A percentile compares a stretch with the other conserved stretches of the same genome.
Evolutionary conservation across 2,113 vertebrate genomes (phyloP).

Genomic region (Xenus cinereus): DNA sequence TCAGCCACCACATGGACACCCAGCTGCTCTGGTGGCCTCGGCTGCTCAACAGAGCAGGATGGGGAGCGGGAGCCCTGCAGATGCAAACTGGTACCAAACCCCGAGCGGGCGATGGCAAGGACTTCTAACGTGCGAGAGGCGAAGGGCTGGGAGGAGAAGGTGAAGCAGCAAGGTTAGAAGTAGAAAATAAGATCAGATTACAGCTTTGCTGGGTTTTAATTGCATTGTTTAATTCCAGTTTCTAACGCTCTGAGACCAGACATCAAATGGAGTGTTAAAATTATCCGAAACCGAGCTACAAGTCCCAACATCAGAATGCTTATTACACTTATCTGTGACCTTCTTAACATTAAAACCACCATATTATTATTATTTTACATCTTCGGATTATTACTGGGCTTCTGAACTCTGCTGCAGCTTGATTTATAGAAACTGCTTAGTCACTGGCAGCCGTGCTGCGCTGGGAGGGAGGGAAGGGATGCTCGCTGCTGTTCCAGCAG

Average conservation of each 20-base stretch:
- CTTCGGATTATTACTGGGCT: slow-evolving; percentile 31
- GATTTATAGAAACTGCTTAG: slow-evolving; percentile 67
- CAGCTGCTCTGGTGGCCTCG: background rate
- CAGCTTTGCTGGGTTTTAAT: slow-evolving; percentile 34
- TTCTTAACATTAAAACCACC: slow-evolving; percentile 9
- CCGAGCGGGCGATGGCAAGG: background rate
- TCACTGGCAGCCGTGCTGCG: slow-evolving; percentile 52
- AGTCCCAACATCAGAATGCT: slow-evolving; percentile 42
- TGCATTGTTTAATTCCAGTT: slow-evolving; percentile 41
- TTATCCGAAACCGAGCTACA: slow-evolving; percentile 28
- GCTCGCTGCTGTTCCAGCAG: background rate
- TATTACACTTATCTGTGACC: slow-evolving; percentile 58
- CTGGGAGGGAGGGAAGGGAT: slow-evolving; percentile 26
- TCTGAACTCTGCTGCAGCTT: slow-evolving; percentile 51
- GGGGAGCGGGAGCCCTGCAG: background rate
- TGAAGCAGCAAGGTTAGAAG: slow-evolving; percentile 14
- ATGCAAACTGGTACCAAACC: background rate
- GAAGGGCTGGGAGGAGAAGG: background rate
- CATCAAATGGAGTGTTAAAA: slow-evolving; percentile 35
- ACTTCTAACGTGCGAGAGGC: background rate
- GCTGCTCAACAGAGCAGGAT: background rate
- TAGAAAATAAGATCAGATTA: slow-evolving; percentile 12
- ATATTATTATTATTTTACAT: slow-evolving; percentile 13
- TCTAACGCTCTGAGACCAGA: slow-evolving; percentile 3
- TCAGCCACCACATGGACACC: background rate